Evolutionary conservation across 2,888 invertebrate species (phyloP).

Genomic region (Agrilus cyanescens): DNA sequence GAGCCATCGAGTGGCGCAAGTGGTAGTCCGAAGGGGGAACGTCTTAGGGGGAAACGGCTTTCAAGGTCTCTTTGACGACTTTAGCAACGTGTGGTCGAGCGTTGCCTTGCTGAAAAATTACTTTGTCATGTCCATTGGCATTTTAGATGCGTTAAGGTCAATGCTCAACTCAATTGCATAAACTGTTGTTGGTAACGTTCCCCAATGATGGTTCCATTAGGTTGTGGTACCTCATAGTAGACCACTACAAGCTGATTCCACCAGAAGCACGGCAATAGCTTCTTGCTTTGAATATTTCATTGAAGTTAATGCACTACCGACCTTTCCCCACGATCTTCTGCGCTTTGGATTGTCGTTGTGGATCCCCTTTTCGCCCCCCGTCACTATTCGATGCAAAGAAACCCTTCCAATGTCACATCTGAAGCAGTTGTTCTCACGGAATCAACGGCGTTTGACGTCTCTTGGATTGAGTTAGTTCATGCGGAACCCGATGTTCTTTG

Average conservation of each 20-base stretch:
- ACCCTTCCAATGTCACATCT: neutral
- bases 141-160: no score
- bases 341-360: no score
- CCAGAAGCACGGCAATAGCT: no score
- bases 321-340: no score
- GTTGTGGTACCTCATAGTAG: conserved; percentile 13
- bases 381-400: conserved; percentile 10
- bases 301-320: no score
- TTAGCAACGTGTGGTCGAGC: conserved; percentile 5
- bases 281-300: conserved; percentile 9
- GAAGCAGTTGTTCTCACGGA: conserved; percentile 4
- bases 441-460: conserved; percentile 6
- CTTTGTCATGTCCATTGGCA: neutral
- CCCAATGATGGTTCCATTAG: conserved; percentile 10
- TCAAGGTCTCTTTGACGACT: conserved; percentile 8
- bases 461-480: conserved; percentile 16
- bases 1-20: no score
- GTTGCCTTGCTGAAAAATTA: neutral
- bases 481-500: conserved; percentile 17
- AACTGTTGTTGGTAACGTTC: conserved; percentile 9
- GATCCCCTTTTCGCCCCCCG: conserved; percentile 13
- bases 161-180: conserved; percentile 11
- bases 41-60: no score
- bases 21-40: no score
- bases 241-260: conserved; percentile 13